A percentile compares a stretch with the other conserved stretches of the same genome.
Conservation (phyloP, 2,888 invertebrate genomes). For the Cantharis rufa region DNA sequence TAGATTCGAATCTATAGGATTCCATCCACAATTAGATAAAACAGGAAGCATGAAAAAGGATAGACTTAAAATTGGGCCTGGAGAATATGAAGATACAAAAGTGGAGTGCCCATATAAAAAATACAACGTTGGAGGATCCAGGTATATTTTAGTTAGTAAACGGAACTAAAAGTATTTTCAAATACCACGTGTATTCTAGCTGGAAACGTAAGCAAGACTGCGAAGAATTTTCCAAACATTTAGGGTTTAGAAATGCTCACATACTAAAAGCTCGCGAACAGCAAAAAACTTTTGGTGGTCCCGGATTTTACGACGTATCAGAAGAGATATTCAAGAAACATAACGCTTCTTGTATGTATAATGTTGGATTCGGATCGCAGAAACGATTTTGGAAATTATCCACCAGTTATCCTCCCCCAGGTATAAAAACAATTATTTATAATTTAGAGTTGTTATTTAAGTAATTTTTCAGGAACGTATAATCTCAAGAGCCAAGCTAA, state of each 20-base stretch:
- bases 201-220: slow-evolving; percentile 39
- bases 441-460: neutral
- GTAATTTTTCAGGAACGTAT: slow-evolving; percentile 25
- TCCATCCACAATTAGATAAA: slow-evolving; percentile 40
- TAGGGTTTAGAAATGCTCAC: slow-evolving; percentile 39
- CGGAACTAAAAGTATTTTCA: neutral
- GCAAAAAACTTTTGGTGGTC: slow-evolving; percentile 34
- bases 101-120: slow-evolving; percentile 31
- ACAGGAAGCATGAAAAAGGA: slow-evolving; percentile 27
- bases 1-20: slow-evolving; percentile 39
- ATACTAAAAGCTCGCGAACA: slow-evolving; percentile 35
- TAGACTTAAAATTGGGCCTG: slow-evolving; percentile 31
- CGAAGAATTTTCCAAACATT: slow-evolving; percentile 41
- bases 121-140: slow-evolving; percentile 15
- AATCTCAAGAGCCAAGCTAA: neutral
- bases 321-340: slow-evolving; percentile 28
- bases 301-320: slow-evolving; percentile 40
- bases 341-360: slow-evolving; percentile 26
- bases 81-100: slow-evolving; percentile 33
- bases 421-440: slow-evolving; percentile 20
- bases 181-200: slow-evolving; percentile 21
- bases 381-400: slow-evolving; percentile 33
- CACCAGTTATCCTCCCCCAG: slow-evolving; percentile 35
- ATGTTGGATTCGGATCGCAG: slow-evolving; percentile 38
- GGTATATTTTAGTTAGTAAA: slow-evolving; percentile 6